A percentile compares a stretch with the other conserved stretches of the same genome.
Evolutionary conservation across 2,113 vertebrate genomes (phyloP).

Genomic region (Ceuthmochares aereus): DNA sequence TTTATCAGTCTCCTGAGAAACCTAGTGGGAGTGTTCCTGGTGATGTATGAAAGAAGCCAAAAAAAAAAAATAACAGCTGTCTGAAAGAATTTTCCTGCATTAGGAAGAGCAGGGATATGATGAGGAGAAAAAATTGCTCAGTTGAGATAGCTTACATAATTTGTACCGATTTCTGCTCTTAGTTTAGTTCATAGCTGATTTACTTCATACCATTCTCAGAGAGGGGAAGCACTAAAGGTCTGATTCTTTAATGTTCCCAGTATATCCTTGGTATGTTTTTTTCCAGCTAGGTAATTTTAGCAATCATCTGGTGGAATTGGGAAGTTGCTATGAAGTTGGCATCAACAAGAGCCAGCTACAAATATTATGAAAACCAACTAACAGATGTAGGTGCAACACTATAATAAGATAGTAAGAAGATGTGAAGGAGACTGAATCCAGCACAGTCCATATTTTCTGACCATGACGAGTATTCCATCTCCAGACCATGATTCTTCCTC

Average conservation of each 20-base stretch:
- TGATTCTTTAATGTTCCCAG: neutral
- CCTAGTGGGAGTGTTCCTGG: constrained; percentile 15
- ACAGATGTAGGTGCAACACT: neutral
- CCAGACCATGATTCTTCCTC: neutral
- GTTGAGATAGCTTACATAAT: neutral
- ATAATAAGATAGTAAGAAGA: neutral
- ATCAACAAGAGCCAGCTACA: neutral
- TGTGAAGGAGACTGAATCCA: neutral
- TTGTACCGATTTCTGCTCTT: constrained; percentile 32
- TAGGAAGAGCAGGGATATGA: neutral
- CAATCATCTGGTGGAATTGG: neutral
- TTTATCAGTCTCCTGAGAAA: constrained; percentile 33
- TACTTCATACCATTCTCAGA: neutral
- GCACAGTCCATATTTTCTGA: neutral
- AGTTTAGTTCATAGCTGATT: constrained; percentile 30
- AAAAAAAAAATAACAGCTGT: constrained; percentile 15
- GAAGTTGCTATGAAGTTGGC: neutral
- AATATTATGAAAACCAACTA: neutral
- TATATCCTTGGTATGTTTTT: neutral
- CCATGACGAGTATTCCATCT: neutral
- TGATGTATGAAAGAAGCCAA: constrained; percentile 15
- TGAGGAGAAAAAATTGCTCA: neutral
- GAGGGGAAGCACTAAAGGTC: neutral
- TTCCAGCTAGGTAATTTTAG: neutral
- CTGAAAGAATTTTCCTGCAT: neutral